Conservation (phyloP, 2,888 invertebrate species). For the Choreutis nemorana region DNA sequence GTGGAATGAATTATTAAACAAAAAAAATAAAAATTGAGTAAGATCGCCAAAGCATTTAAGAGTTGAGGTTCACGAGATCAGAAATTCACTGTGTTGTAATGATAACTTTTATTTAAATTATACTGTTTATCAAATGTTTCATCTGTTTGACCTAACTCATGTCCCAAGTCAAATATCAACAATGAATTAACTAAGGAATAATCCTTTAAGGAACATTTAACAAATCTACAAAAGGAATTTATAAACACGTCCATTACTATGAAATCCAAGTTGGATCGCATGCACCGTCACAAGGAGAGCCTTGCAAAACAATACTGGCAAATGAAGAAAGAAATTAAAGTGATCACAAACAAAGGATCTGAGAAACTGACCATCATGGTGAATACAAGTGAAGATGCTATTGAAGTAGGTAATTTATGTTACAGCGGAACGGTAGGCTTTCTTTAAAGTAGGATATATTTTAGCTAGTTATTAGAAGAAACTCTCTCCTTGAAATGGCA, state of each 20-base stretch:
- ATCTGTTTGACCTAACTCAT: too few relatives aligned
- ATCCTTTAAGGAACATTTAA: constrained; percentile 37
- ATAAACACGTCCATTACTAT: constrained; percentile 45
- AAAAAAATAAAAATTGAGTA: too few relatives aligned
- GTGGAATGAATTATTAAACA: too few relatives aligned
- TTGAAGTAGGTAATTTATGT: constrained; percentile 36
- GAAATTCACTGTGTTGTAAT: too few relatives aligned
- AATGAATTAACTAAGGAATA: too few relatives aligned
- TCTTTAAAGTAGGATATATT: background rate
- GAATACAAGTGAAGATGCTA: constrained; percentile 66
- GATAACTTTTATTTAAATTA: too few relatives aligned
- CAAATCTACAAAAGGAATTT: constrained; percentile 56
- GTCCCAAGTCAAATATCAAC: too few relatives aligned
- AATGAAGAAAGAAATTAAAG: constrained; percentile 62
- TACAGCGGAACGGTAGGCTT: background rate
- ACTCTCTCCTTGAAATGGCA: too few relatives aligned
- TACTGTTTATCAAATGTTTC: too few relatives aligned
- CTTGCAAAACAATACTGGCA: constrained; percentile 49
- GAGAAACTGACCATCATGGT: constrained; percentile 68
- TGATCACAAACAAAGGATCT: constrained; percentile 51
- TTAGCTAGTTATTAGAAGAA: too few relatives aligned
- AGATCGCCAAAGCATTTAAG: too few relatives aligned
- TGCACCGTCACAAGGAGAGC: constrained; percentile 50
- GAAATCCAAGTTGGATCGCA: constrained; percentile 47
- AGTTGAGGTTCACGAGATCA: too few relatives aligned